These are phyloP conservation scores for Tyrannus savana DNA, from an alignment of 2,113 vertebrate genomes.

Conservation along the genomic window DNA sequence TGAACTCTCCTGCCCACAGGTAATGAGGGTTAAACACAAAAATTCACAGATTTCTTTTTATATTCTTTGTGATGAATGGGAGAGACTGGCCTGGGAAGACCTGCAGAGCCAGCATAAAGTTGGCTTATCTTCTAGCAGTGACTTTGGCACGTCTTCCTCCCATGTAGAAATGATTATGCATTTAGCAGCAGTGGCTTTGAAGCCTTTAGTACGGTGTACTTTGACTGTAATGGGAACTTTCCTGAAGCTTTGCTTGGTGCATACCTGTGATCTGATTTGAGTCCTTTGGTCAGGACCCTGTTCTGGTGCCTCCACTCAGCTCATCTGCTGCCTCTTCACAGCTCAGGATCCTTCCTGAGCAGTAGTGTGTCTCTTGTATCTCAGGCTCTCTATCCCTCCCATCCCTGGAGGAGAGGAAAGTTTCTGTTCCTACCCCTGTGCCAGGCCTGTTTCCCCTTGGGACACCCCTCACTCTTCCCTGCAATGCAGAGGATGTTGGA, in stretches of 20 bases:
- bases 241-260: neutral
- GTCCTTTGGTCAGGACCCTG: neutral
- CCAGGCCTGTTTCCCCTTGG: neutral
- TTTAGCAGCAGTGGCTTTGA: neutral
- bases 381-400: neutral
- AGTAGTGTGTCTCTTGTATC: neutral
- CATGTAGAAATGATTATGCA: neutral
- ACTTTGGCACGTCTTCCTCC: neutral
- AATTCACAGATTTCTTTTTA: slow-evolving; percentile 5
- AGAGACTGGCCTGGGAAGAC: neutral
- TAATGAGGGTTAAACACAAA: slow-evolving; percentile 17
- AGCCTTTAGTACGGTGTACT: neutral
- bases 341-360: neutral
- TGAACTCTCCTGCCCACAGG: neutral
- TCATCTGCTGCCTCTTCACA: neutral
- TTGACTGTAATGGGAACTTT: neutral
- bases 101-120: neutral
- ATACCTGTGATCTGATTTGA: rapidly evolving
- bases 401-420: neutral
- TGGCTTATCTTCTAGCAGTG: neutral
- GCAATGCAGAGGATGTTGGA: neutral
- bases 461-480: neutral
- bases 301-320: neutral
- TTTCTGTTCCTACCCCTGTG: neutral
- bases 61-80: neutral